Conservation (phyloP, 2,888 invertebrate genomes). For the Acleris cristana region DNA sequence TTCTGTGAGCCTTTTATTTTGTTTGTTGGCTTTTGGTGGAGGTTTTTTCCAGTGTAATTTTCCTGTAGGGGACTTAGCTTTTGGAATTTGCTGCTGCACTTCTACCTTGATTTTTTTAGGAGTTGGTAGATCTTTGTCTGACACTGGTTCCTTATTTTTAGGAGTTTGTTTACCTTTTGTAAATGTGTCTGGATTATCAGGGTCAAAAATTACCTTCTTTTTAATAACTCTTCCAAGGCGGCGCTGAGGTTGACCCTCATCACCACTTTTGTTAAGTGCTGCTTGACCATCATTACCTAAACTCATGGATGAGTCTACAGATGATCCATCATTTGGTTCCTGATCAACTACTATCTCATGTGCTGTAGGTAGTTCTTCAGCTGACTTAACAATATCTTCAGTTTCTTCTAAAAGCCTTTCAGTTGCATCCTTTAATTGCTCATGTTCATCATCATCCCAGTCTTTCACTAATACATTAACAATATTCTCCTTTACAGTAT, state of each 20-base stretch:
- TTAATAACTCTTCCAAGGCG: conserved; percentile 85
- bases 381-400: conserved; percentile 45
- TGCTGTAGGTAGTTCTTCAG: conserved; percentile 45
- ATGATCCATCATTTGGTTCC: conserved; percentile 48
- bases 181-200: conserved; percentile 84
- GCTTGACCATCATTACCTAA: conserved; percentile 53
- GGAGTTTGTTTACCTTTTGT: conserved; percentile 65
- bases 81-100: conserved; percentile 51
- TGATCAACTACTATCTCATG: conserved; percentile 47
- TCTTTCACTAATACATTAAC: conserved; percentile 82
- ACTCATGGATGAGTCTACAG: conserved; percentile 53
- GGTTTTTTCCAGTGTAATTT: conserved; percentile 79
- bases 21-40: conserved; percentile 71
- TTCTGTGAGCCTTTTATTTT: conserved; percentile 86
- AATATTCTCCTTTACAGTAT: conserved; percentile 59
- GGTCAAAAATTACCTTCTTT: conserved; percentile 90
- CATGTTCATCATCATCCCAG: conserved; percentile 79
- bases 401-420: conserved; percentile 46
- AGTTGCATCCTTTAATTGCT: conserved; percentile 52
- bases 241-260: conserved; percentile 66
- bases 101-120: conserved; percentile 64
- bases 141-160: conserved; percentile 60
- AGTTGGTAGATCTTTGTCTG: conserved; percentile 52
- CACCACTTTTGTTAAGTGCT: conserved; percentile 55
- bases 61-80: conserved; percentile 67